Conservation (phyloP, 2,797 vertebrate genomes). For the Coccyzus lansbergi region DNA sequence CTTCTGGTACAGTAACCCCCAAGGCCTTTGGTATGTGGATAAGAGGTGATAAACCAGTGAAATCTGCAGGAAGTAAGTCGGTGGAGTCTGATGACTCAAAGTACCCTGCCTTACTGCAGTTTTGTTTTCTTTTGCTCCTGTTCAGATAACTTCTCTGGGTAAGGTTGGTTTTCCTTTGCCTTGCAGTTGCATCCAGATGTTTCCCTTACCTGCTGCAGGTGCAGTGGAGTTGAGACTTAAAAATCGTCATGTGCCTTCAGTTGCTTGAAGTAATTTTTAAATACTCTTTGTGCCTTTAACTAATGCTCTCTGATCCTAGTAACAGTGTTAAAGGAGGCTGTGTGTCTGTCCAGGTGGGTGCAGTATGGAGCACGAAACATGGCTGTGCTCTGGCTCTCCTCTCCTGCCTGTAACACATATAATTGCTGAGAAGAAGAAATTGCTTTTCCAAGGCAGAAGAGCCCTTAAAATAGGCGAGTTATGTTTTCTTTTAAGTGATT, state of each 20-base stretch:
- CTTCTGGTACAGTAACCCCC: background rate
- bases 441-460: background rate
- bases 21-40: rapidly evolving
- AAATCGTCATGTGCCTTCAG: background rate
- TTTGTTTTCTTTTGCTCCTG: background rate
- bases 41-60: background rate
- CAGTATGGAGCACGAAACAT: background rate
- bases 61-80: background rate
- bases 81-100: background rate
- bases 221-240: background rate
- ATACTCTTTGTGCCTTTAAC: background rate
- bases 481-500: background rate
- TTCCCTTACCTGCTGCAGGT: background rate
- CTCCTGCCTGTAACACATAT: background rate
- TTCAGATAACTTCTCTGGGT: background rate
- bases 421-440: background rate
- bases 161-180: background rate
- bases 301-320: background rate
- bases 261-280: background rate
- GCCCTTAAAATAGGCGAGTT: background rate
- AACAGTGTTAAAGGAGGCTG: background rate
- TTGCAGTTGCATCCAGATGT: background rate
- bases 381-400: background rate
- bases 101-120: background rate
- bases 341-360: background rate